These are phyloP conservation scores for Cottoperca gobio DNA, from an alignment of 2,797 vertebrate species.

Conservation along the genomic window DNA sequence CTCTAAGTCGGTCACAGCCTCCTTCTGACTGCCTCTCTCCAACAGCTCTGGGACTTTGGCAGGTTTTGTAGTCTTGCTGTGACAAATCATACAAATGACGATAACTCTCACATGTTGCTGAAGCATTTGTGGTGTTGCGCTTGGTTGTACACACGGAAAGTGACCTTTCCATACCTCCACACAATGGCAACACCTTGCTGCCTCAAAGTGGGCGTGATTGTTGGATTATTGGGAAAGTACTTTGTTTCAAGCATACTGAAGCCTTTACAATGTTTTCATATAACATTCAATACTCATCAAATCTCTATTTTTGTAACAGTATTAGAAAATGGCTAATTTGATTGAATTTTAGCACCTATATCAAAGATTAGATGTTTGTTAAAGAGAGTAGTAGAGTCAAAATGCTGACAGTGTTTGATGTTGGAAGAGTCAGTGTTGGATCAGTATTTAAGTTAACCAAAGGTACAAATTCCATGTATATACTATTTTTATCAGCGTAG, in stretches of 20 bases:
- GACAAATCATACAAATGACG: not conserved
- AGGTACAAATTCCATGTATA: conserved; percentile 28
- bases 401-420: conserved; percentile 16
- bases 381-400: not conserved
- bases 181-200: not conserved
- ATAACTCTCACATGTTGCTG: not conserved
- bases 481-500: not conserved
- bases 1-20: not conserved
- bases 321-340: conserved; percentile 11
- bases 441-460: conserved; percentile 49
- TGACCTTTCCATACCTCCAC: not conserved
- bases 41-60: not conserved
- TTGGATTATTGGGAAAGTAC: not conserved
- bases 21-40: not conserved
- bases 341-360: conserved; percentile 44
- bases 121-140: not conserved
- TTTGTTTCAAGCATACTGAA: conserved; percentile 12
- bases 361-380: conserved; percentile 43
- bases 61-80: not conserved
- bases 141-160: not conserved
- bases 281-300: conserved; percentile 22
- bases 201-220: not conserved
- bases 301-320: conserved; percentile 55
- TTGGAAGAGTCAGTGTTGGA: conserved; percentile 9
- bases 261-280: conserved; percentile 8